Base-by-base conservation (phyloP, 1,140 invertebrate species). In the Euura saliciscinereae region DNA sequence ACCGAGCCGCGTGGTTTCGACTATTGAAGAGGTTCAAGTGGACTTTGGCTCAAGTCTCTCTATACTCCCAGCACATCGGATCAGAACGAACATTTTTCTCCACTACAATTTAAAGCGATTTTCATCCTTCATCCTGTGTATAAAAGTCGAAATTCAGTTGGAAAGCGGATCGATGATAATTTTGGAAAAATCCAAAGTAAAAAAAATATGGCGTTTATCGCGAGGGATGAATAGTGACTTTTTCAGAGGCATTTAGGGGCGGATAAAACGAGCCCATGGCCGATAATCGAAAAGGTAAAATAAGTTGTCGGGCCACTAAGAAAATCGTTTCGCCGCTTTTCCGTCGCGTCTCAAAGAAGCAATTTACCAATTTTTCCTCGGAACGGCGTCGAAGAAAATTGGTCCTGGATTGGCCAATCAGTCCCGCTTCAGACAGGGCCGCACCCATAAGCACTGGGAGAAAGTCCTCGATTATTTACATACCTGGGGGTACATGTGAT, bases 311-410 rank as follows among this genome's bases (percentile, higher is more conserved):
- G 43, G 66, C 66, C 42, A 67, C 66, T 67, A 80, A 79, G 70
- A 71, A 81, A 81, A 78, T 75, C 78, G 82, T 83, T 78, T 79
- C 76, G 74, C 69, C 77, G 79, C 80, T 83, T 84, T 80, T 83
- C 79, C 80, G 77, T n/a, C 51, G 78, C 79, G 75, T 84, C 85
- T 86, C 82, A 85, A 86, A 87, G 84, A 84, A 85, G 83, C 84
- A 87, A 86, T 86, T 87, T 86, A 82, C 79, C 75, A 78, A 86
- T 85, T 85, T 86, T 85, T 83, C 84, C 80, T 79, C 80, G 78
- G 79, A 79, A 80, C 79, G 78, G 78, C 82, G 78, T 76, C 66
- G 78, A 79, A 78, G 80, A 81, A 84, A 85, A 85, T 85, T 83
- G 83, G 10, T 59, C 51, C 51, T 59, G 51, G 51, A 59, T 59